phyloP scores from a whole-genome alignment of 1,140 invertebrate species.

The Drosophila melanica region DNA sequence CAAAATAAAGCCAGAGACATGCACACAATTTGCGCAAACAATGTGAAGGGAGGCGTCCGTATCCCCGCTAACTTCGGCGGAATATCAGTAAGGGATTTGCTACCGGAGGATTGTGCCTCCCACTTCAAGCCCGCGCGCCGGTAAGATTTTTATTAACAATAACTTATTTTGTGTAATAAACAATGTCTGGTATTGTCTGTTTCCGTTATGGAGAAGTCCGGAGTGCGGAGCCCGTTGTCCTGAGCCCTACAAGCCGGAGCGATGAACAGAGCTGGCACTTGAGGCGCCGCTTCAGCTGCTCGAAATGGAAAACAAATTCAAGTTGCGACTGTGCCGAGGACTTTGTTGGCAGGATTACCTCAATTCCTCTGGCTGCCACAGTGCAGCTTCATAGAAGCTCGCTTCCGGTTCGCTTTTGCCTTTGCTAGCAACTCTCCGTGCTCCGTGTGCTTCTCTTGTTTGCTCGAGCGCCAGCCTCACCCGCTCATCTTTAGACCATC shows the following conservation, averaged over 20 bases:
- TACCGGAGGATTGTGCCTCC: slow-evolving; percentile 20
- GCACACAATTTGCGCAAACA: slow-evolving; percentile 44
- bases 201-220: slow-evolving; percentile 14
- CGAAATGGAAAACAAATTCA: slow-evolving; percentile 53
- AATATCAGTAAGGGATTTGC: slow-evolving; percentile 16
- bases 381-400: slow-evolving; percentile 26
- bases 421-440: not conserved
- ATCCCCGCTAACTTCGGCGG: not conserved
- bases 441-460: slow-evolving; percentile 20
- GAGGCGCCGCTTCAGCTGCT: slow-evolving; percentile 47
- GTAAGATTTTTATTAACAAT: slow-evolving; percentile 57
- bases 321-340: slow-evolving; percentile 47
- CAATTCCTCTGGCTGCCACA: slow-evolving; percentile 48
- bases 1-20: slow-evolving; percentile 33
- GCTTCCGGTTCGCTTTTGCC: slow-evolving; percentile 26
- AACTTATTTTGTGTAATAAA: slow-evolving; percentile 58
- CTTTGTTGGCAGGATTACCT: slow-evolving; percentile 63
- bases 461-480: slow-evolving; percentile 17
- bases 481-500: slow-evolving; percentile 1
- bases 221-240: slow-evolving; percentile 14
- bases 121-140: slow-evolving; percentile 4
- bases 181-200: slow-evolving; percentile 54
- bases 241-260: not conserved
- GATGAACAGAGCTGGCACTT: slow-evolving; percentile 38
- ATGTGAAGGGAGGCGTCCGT: slow-evolving; percentile 9